phyloP scores from a whole-genome alignment of 1,140 invertebrate genomes.

The honey bee (Apis mellifera) region Amel_HAv3.1 CM009937.2:14091001-14091500 shows the following conservation, averaged over 20 bases:
- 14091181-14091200: conserved; percentile 36
- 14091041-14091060: conserved; percentile 29
- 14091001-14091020: conserved; percentile 25
- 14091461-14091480: no score
- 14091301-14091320: conserved; percentile 32
- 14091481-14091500: background rate
- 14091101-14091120: conserved; percentile 41
- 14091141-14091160: conserved; percentile 55
- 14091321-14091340: background rate
- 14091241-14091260: background rate
- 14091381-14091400: background rate
- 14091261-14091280: conserved; percentile 47
- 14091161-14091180: conserved; percentile 24
- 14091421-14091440: no score
- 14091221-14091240: background rate
- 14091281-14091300: conserved; percentile 58
- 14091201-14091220: conserved; percentile 48
- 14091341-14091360: background rate
- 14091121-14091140: conserved; percentile 42
- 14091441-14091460: no score
- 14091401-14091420: no score
- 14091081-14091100: conserved; percentile 39
- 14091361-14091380: background rate
- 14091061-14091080: conserved; percentile 58
- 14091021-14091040: conserved; percentile 46